phyloP scores from a whole-genome alignment of 2,797 vertebrate species.

The Apogon talboti region DNA sequence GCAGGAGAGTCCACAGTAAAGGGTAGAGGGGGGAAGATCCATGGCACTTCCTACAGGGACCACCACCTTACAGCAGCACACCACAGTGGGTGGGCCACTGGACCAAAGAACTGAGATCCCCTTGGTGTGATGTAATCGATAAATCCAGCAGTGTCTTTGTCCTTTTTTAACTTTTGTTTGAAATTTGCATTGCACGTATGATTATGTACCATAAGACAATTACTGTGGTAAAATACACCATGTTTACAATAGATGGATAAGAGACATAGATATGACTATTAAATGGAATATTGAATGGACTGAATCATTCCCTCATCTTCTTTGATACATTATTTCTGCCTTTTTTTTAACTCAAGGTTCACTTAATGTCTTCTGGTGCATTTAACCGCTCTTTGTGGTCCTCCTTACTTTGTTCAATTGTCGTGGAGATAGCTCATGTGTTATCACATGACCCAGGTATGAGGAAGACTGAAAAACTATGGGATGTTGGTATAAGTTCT shows the following conservation, averaged over 20 bases:
- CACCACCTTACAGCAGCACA: conserved; percentile 79
- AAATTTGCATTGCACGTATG: conserved; percentile 81
- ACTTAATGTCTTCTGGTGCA: not conserved
- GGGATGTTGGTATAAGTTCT: conserved; percentile 12
- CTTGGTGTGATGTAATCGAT: conserved; percentile 76
- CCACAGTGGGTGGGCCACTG: conserved; percentile 76
- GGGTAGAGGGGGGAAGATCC: conserved; percentile 52
- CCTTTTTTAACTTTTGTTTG: conserved; percentile 78
- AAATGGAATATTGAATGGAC: conserved; percentile 79
- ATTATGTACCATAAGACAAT: conserved; percentile 82
- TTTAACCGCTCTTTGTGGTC: not conserved
- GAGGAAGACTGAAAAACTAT: conserved; percentile 1
- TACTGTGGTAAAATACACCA: conserved; percentile 79
- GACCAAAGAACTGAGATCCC: conserved; percentile 83
- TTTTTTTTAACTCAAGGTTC: not conserved
- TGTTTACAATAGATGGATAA: conserved; percentile 84
- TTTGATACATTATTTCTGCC: conserved; percentile 13
- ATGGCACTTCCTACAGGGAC: conserved; percentile 79
- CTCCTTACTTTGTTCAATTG: conserved; percentile 15
- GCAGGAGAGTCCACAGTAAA: conserved; percentile 73
- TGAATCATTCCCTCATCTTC: conserved; percentile 21
- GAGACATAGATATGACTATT: conserved; percentile 80
- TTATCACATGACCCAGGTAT: not conserved
- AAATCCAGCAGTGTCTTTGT: conserved; percentile 84
- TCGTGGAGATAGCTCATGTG: conserved; percentile 10